Evolutionary conservation across 2,888 invertebrate species (phyloP), one percentile per base, ranked within the genome.

Genomic region (Brachynemurus nebulosus): DNA sequence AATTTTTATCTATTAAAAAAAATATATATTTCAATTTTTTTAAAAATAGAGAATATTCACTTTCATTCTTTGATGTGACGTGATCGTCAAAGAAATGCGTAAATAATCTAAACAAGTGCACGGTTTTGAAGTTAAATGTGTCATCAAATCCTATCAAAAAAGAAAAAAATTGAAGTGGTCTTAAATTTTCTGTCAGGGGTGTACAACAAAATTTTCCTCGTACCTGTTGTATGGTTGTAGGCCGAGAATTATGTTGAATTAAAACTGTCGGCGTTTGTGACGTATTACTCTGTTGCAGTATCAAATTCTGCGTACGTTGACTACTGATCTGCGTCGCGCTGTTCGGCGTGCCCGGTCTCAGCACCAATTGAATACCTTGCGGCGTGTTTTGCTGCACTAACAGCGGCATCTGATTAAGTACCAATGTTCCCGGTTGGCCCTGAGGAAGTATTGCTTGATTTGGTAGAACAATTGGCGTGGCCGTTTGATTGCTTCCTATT

Each of bases 321-420:
- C 45, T 57, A 54, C 44, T 63, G 62, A 33, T 62, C 55, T 17
- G 64, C 57, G 42, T 60, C 55, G 33, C 57, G 54, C 18, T 45
- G 49, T 53, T 23, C 58, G 64, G 67, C 45, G 76, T 68, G 45
- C 78, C 77, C 45, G 80, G 78, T 53, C 80, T 68, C 52, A 82
- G 64, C 52, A 81, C 80, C 50, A 82, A 70, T 58, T 82, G 82
- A 44, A 82, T 78, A 38, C 78, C 78, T 53, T 78, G 78, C 40
- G 77, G 70, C 1, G 69, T 66, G 57, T 75, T 74, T 55, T 75
- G 76, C 53, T 77, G 76, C 48, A 76, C 72, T 54, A 77, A 60
- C 49, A 77, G 69, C 40, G 74, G 75, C 61, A 66, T 65, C 53
- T 66, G 64, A n/a, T 30, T 30, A 12, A 30, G 14, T 30, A 30